Percentiles rank a stretch among this genome's conserved stretches.
phyloP scores from a whole-genome alignment of 1,140 invertebrate genomes.

The Helicoverpa armigera region DNA sequence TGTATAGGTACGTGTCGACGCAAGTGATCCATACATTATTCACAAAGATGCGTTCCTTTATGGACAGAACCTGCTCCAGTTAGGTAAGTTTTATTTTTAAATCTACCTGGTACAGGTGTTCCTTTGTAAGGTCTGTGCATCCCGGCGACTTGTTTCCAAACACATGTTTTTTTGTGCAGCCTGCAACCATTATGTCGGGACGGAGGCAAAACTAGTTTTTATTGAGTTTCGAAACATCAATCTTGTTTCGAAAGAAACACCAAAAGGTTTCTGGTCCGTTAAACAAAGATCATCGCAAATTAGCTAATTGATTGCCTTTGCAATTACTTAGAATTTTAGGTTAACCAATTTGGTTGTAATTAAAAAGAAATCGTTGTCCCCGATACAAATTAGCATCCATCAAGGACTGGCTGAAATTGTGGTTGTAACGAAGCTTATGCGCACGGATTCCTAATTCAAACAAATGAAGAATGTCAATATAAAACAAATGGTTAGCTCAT shows the following conservation, averaged over 20 bases:
- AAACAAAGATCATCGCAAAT: constrained; percentile 25
- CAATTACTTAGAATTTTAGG: constrained; percentile 21
- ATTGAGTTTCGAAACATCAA: constrained; percentile 20
- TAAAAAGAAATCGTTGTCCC: constrained; percentile 13
- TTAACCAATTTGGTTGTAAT: constrained; percentile 31
- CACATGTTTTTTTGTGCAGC: constrained; percentile 40
- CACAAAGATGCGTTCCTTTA: constrained; percentile 23
- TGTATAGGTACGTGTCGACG: not conserved
- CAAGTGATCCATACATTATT: constrained; percentile 28
- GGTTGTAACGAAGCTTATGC: not conserved
- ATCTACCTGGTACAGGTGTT: constrained; percentile 55
- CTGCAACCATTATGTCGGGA: not conserved
- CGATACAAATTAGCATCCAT: constrained; percentile 1
- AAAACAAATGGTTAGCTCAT: constrained; percentile 33
- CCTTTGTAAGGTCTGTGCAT: constrained; percentile 50
- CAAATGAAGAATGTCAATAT: constrained; percentile 17
- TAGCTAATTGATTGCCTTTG: constrained; percentile 27
- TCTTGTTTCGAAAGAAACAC: not conserved
- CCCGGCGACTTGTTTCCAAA: constrained; percentile 37
- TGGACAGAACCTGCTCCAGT: constrained; percentile 52
- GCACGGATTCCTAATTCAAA: constrained; percentile 23
- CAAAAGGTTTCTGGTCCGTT: constrained; percentile 1
- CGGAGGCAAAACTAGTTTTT: constrained; percentile 8
- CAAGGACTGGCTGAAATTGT: constrained; percentile 9
- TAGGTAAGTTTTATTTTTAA: constrained; percentile 56